These are phyloP conservation scores for Psix sp. DNA, from an alignment of 1,140 invertebrate genomes.

Conservation along the genomic window DNA sequence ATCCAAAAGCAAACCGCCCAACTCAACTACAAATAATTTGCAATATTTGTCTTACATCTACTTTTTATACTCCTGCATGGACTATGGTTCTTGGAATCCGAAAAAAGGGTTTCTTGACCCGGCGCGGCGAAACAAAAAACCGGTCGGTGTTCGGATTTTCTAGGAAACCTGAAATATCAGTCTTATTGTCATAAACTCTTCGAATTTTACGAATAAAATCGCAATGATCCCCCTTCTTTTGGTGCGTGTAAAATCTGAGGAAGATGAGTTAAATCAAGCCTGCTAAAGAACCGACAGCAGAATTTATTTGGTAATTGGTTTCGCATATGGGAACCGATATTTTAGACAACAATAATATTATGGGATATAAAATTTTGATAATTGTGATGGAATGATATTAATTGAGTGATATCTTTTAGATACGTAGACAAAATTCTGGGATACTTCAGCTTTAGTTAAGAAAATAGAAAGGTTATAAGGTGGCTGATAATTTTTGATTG, in stretches of 20 bases:
- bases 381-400: too few species aligned
- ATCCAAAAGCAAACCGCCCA: slow-evolving; percentile 21
- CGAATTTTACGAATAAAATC: slow-evolving; percentile 39
- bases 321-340: not conserved
- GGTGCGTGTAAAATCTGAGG: not conserved
- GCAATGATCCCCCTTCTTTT: slow-evolving; percentile 18
- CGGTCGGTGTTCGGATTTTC: slow-evolving; percentile 29
- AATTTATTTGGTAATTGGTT: slow-evolving; percentile 16
- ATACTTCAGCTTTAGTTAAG: too few species aligned
- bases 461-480: too few species aligned
- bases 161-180: slow-evolving; percentile 39
- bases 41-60: slow-evolving; percentile 51
- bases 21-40: slow-evolving; percentile 50
- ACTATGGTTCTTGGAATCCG: slow-evolving; percentile 28
- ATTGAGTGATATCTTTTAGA: too few species aligned
- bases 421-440: too few species aligned
- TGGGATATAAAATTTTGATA: not conserved
- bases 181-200: slow-evolving; percentile 38
- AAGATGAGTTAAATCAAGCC: not conserved
- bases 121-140: slow-evolving; percentile 41
- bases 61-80: slow-evolving; percentile 33
- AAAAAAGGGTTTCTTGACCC: slow-evolving; percentile 48
- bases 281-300: not conserved
- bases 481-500: not conserved
- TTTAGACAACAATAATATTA: slow-evolving; percentile 10